A percentile compares a stretch with the other conserved stretches of the same genome.
Conservation (phyloP, 2,888 invertebrate genomes). For the Platycheirus albimanus region DNA sequence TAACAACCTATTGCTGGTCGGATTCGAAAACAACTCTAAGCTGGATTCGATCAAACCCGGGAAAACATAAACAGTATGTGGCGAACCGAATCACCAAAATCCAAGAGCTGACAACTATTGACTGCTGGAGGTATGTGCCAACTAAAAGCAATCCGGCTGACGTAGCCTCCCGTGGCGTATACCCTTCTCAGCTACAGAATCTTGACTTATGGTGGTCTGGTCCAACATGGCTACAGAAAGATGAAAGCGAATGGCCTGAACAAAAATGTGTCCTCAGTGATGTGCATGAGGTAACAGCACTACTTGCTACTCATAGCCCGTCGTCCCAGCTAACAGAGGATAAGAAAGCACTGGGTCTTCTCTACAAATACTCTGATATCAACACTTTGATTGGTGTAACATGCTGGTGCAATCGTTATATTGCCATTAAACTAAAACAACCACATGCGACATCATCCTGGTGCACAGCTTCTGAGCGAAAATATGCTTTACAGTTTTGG, state of each 20-base stretch:
- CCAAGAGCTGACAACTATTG: slow-evolving; percentile 29
- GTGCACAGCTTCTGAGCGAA: no score
- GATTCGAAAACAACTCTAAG: slow-evolving; percentile 41
- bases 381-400: slow-evolving; percentile 34
- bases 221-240: slow-evolving; percentile 14
- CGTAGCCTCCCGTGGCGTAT: slow-evolving; percentile 34
- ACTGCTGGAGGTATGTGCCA: slow-evolving; percentile 32
- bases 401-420: not conserved
- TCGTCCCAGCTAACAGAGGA: not conserved
- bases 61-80: slow-evolving; percentile 48
- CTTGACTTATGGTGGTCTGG: slow-evolving; percentile 24
- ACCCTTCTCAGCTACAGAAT: slow-evolving; percentile 16
- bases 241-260: slow-evolving; percentile 28
- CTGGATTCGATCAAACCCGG: slow-evolving; percentile 53
- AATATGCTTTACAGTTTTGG: not conserved
- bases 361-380: no score
- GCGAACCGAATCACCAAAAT: slow-evolving; percentile 35
- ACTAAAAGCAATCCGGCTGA: slow-evolving; percentile 30
- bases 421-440: no score
- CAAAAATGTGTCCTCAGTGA: slow-evolving; percentile 9
- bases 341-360: not conserved
- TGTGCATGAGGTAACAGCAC: no score
- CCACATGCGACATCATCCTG: no score
- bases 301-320: no score
- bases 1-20: slow-evolving; percentile 37